Evolutionary conservation across 2,888 invertebrate genomes (phyloP).

Genomic region (Agriotes lineatus): DNA sequence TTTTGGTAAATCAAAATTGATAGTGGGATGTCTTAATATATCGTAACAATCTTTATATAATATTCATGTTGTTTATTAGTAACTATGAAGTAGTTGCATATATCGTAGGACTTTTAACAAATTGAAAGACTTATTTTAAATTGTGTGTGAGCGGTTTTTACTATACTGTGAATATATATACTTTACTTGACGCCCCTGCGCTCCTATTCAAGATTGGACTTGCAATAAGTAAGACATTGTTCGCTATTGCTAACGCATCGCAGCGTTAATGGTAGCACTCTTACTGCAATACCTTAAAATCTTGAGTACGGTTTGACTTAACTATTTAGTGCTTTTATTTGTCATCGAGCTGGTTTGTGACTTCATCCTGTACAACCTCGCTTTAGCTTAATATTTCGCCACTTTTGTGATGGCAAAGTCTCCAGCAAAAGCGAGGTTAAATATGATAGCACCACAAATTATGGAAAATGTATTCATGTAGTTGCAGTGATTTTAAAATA

Average conservation of each 20-base stretch:
- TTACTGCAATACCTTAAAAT: conserved; percentile 3
- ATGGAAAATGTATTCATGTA: conserved; percentile 3
- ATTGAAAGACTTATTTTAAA: conserved; percentile 64
- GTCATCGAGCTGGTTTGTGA: conserved; percentile 1
- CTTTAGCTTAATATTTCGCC: too few species aligned
- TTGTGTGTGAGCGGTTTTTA: conserved; percentile 59
- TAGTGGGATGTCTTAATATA: conserved; percentile 46
- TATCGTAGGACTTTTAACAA: conserved; percentile 62
- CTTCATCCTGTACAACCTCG: too few species aligned
- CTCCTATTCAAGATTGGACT: conserved; percentile 4
- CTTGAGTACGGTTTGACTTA: conserved; percentile 11
- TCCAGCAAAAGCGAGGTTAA: too few species aligned
- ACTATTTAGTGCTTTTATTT: conserved; percentile 11
- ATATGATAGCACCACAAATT: too few species aligned
- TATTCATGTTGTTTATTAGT: conserved; percentile 52
- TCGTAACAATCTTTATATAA: conserved; percentile 50
- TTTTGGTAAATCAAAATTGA: conserved; percentile 44
- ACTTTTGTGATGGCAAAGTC: too few species aligned
- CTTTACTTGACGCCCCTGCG: not conserved
- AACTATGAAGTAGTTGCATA: conserved; percentile 55
- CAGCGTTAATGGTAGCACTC: not conserved
- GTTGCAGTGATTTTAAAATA: conserved; percentile 8
- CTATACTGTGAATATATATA: conserved; percentile 53
- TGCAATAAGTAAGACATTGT: not conserved
- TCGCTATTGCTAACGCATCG: not conserved